phyloP scores from a whole-genome alignment of 2,888 invertebrate species.

The Petrophora chlorosata region DNA sequence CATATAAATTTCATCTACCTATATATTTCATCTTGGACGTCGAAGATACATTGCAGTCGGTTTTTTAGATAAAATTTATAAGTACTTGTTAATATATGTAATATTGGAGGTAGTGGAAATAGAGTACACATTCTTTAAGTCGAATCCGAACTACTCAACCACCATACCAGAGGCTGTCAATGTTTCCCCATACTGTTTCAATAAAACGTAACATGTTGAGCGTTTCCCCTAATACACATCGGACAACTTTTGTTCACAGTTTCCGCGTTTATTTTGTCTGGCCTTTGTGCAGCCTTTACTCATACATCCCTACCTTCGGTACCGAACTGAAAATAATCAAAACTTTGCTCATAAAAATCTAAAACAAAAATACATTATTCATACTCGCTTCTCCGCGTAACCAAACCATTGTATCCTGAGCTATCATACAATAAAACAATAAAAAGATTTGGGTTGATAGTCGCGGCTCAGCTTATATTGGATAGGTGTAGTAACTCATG shows the following conservation, averaged over 20 bases:
- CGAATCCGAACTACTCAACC: no score
- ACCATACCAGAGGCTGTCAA: no score
- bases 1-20: no score
- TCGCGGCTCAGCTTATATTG: constrained; percentile 58
- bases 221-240: constrained; percentile 56
- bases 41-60: no score
- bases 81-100: no score
- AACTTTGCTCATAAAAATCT: constrained; percentile 84
- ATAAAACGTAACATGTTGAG: constrained; percentile 33
- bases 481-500: constrained; percentile 58
- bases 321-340: constrained; percentile 83
- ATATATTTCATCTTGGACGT: no score
- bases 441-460: constrained; percentile 49
- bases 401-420: constrained; percentile 55
- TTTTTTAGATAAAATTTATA: no score
- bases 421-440: constrained; percentile 48
- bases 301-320: constrained; percentile 59
- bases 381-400: constrained; percentile 74
- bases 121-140: no score
- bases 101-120: no score
- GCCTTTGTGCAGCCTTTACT: constrained; percentile 63
- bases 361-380: constrained; percentile 84
- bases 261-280: constrained; percentile 66
- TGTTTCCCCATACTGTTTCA: constrained; percentile 6
- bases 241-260: constrained; percentile 37